Conservation (phyloP, 2,113 vertebrate species). For the Pongo pygmaeus region DNA sequence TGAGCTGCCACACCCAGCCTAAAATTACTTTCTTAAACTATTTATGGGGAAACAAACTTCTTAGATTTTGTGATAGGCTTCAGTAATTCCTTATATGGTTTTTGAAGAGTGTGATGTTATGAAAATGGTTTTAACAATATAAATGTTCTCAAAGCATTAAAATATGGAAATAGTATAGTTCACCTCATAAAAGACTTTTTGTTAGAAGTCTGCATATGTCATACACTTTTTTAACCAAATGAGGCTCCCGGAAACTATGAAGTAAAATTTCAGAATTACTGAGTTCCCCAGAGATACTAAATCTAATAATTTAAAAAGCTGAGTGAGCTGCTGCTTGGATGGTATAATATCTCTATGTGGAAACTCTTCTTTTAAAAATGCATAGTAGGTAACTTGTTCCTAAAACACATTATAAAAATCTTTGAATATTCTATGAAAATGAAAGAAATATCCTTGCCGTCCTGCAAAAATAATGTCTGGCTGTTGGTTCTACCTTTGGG, state of each 20-base stretch:
- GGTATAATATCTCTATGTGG: neutral
- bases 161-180: neutral
- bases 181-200: neutral
- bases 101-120: neutral
- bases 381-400: neutral
- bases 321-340: neutral
- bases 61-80: neutral
- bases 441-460: neutral
- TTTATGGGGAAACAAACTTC: neutral
- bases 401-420: neutral
- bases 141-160: neutral
- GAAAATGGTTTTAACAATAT: neutral
- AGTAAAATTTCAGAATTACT: neutral
- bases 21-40: neutral
- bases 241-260: neutral
- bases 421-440: neutral
- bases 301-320: neutral
- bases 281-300: neutral
- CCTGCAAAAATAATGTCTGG: neutral
- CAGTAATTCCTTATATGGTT: neutral
- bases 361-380: neutral
- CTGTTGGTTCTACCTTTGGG: neutral
- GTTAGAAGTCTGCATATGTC: neutral
- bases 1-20: no score
- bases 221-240: neutral